A percentile compares a stretch with the other conserved stretches of the same genome.
Conservation (phyloP, 2,797 vertebrate genomes). For the Varecia variegata region DNA sequence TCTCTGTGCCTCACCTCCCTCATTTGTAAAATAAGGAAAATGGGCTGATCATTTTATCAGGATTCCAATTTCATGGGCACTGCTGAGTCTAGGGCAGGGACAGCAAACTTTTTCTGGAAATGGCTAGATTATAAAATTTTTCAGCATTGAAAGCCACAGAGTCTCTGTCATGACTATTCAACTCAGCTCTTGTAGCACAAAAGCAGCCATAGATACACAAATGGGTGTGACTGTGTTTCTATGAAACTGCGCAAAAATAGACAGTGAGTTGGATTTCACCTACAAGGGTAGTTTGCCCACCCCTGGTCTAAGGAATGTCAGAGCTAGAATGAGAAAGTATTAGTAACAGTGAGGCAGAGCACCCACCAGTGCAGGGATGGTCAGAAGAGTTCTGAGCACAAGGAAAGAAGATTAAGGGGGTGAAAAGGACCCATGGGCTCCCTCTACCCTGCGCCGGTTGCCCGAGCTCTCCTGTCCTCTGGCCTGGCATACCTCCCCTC, state of each 20-base stretch:
- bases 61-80: background rate
- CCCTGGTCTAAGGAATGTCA: background rate
- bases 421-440: background rate
- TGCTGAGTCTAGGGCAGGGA: background rate
- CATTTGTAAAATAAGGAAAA: background rate
- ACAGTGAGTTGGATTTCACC: background rate
- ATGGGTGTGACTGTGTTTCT: background rate
- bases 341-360: background rate
- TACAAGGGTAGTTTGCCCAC: background rate
- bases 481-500: too few relatives aligned
- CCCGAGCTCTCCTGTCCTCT: background rate
- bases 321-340: background rate
- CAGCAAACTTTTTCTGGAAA: background rate
- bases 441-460: background rate
- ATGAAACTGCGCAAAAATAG: background rate
- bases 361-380: background rate
- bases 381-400: background rate
- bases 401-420: background rate
- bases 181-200: background rate
- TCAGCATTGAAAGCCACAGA: background rate
- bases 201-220: background rate
- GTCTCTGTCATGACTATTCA: background rate
- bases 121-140: background rate
- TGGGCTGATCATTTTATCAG: background rate
- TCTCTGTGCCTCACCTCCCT: background rate